Evolutionary conservation across 2,888 invertebrate species (phyloP).

Genomic region (Octodonta nipae): DNA sequence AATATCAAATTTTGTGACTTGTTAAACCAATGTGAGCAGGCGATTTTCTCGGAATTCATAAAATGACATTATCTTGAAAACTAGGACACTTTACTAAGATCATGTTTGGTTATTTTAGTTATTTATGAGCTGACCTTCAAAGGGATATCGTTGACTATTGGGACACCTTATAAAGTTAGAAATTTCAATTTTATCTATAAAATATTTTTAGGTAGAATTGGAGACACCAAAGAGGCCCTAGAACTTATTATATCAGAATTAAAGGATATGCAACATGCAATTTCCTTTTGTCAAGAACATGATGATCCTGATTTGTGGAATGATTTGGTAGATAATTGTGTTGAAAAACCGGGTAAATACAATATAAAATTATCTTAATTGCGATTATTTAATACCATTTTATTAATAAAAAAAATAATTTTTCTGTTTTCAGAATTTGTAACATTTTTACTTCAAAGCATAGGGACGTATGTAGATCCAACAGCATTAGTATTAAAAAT

Average conservation of each 20-base stretch:
- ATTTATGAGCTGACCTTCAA: too few relatives aligned
- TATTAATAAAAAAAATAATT: not conserved
- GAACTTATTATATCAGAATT: conserved; percentile 74
- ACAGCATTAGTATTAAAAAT: conserved; percentile 70
- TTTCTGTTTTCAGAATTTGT: conserved; percentile 44
- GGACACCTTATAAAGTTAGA: too few relatives aligned
- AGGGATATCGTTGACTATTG: too few relatives aligned
- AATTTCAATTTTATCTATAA: not conserved
- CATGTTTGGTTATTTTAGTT: too few relatives aligned
- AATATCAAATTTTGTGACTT: too few relatives aligned
- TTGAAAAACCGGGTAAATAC: conserved; percentile 57
- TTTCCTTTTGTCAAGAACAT: conserved; percentile 92
- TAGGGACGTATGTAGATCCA: conserved; percentile 81
- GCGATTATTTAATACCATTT: too few relatives aligned
- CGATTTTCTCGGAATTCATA: too few relatives aligned
- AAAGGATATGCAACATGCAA: conserved; percentile 82
- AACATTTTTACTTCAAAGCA: conserved; percentile 54
- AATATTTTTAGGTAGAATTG: conserved; percentile 17
- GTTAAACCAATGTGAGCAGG: too few relatives aligned
- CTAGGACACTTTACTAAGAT: too few relatives aligned
- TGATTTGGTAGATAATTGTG: conserved; percentile 74
- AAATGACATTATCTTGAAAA: too few relatives aligned
- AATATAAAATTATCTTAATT: not conserved
- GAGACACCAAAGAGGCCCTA: conserved; percentile 55
- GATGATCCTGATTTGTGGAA: conserved; percentile 88